Conservation (phyloP, 2,113 vertebrate genomes). For the Protobothrops flavoviridis region DNA sequence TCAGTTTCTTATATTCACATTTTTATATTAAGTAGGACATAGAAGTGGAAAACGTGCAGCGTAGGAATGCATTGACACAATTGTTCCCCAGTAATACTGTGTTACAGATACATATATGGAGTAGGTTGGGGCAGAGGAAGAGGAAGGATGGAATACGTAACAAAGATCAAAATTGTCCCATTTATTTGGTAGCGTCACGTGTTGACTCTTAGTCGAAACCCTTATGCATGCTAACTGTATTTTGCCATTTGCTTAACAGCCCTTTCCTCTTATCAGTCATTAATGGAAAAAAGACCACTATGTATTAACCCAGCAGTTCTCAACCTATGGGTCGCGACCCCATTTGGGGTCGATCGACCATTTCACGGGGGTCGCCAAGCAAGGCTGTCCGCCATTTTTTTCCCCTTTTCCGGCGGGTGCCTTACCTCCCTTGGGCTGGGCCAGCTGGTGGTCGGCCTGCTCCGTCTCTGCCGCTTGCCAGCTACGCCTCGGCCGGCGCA, state of each 20-base stretch:
- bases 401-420: no score
- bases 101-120: no score
- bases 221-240: not conserved
- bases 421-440: no score
- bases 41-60: not conserved
- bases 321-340: no score
- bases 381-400: no score
- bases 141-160: not conserved
- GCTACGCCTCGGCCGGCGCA: no score
- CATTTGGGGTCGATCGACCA: no score
- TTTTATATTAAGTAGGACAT: not conserved
- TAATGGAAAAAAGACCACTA: not conserved
- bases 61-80: not conserved
- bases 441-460: no score
- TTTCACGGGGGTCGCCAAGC: no score
- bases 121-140: not conserved
- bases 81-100: not conserved
- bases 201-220: not conserved
- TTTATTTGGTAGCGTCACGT: not conserved
- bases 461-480: no score
- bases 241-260: not conserved
- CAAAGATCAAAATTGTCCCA: not conserved
- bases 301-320: not conserved
- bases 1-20: not conserved
- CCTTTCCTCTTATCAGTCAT: not conserved